These are phyloP conservation scores for Amphiprion ocellaris DNA, from an alignment of 2,113 vertebrate genomes.

Conservation along the genomic window DNA sequence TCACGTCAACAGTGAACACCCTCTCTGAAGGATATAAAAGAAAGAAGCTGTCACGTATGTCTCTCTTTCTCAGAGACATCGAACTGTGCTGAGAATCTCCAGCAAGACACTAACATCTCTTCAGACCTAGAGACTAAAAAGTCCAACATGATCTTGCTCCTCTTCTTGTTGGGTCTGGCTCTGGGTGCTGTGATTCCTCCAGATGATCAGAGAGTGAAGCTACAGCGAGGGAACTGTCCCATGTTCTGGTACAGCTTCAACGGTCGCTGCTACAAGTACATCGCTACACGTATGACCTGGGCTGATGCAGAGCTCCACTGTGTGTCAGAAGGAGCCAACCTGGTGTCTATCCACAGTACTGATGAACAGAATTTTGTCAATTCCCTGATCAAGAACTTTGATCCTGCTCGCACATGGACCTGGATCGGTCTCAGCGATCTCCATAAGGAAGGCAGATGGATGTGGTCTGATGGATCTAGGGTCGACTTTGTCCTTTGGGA, in stretches of 20 bases:
- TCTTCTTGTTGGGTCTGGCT: constrained; percentile 21
- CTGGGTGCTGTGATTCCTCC: constrained; percentile 31
- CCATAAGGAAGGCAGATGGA: constrained; percentile 14
- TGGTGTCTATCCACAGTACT: constrained; percentile 50
- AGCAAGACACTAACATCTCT: neutral
- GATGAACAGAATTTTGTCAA: neutral
- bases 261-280: constrained; percentile 34
- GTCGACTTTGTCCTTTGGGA: too few species aligned
- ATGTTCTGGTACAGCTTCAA: constrained; percentile 28
- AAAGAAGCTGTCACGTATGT: neutral
- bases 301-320: constrained; percentile 42
- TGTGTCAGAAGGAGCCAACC: constrained; percentile 26
- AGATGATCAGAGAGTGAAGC: neutral
- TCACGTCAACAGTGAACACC: neutral
- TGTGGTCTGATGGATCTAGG: constrained; percentile 39
- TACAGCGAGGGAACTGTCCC: constrained; percentile 20
- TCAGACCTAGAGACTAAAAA: neutral
- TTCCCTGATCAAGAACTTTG: constrained; percentile 16
- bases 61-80: neutral
- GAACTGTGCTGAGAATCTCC: neutral
- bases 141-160: constrained; percentile 21
- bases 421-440: constrained; percentile 45
- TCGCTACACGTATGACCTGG: neutral
- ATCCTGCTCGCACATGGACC: fast-evolving
- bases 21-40: constrained; percentile 21